Evolutionary conservation across 2,797 vertebrate species (phyloP).

Genomic region (Sitta carolinensis): DNA sequence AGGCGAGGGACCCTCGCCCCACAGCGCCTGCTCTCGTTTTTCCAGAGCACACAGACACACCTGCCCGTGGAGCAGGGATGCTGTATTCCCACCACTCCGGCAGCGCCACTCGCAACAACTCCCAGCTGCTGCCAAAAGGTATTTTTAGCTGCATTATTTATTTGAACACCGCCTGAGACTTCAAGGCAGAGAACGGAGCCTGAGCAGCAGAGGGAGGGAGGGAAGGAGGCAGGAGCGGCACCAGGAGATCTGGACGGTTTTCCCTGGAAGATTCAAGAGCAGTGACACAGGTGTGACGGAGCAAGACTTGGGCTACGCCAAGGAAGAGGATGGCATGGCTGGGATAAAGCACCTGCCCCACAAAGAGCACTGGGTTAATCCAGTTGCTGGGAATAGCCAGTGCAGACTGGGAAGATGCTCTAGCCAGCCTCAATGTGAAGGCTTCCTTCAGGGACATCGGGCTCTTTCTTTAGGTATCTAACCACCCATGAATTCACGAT

Average conservation of each 20-base stretch:
- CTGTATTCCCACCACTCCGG: slow-evolving; percentile 65
- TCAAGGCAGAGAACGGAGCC: slow-evolving; percentile 55
- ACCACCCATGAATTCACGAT: neutral
- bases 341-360: neutral
- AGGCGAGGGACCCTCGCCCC: neutral
- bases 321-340: neutral
- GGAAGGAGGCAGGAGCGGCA: neutral
- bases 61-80: slow-evolving; percentile 80
- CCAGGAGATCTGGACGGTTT: neutral
- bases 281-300: neutral
- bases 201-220: neutral
- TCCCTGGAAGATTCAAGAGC: slow-evolving; percentile 40
- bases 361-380: neutral
- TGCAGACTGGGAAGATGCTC: neutral
- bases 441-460: neutral
- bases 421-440: neutral
- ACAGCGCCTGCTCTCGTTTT: neutral
- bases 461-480: neutral
- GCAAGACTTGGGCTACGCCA: rapidly evolving
- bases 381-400: neutral
- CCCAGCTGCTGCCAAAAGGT: slow-evolving; percentile 84
- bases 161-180: slow-evolving; percentile 87
- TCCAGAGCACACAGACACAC: slow-evolving; percentile 64
- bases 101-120: slow-evolving; percentile 73
- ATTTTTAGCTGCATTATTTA: slow-evolving; percentile 90